Evolutionary conservation across 2,113 vertebrate genomes (phyloP).

Genomic region (Opisthocomus hoazin): DNA sequence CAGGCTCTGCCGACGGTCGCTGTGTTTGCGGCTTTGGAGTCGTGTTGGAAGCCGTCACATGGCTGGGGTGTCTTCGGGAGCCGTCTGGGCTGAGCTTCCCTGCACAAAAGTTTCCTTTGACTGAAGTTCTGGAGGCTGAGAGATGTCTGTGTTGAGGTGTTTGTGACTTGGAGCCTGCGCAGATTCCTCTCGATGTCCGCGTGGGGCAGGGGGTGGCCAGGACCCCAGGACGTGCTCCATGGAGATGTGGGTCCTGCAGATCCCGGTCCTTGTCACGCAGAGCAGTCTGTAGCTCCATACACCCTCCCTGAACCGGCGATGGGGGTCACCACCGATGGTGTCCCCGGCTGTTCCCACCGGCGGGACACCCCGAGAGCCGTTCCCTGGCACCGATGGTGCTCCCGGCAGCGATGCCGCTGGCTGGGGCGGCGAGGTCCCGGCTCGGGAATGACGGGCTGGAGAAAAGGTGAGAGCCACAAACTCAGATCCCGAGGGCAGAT

Average conservation of each 20-base stretch:
- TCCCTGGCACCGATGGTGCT: not conserved
- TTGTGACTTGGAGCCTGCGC: not conserved
- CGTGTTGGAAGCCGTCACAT: constrained; percentile 36
- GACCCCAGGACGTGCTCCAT: not conserved
- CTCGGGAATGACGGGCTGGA: accelerated
- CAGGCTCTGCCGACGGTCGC: not conserved
- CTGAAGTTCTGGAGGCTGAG: not conserved
- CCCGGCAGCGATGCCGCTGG: not conserved
- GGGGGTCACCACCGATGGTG: not conserved
- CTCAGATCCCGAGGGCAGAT: not conserved
- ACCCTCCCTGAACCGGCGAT: accelerated
- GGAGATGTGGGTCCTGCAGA: not conserved
- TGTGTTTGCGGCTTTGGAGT: constrained; percentile 67
- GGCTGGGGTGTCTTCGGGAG: constrained; percentile 53
- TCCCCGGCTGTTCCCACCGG: not conserved
- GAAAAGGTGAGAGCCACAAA: not conserved
- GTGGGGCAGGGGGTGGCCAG: not conserved
- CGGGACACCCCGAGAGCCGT: not conserved
- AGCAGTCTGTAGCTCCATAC: accelerated
- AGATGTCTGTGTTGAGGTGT: not conserved
- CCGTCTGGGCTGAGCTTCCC: constrained; percentile 35
- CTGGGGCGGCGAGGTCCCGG: accelerated
- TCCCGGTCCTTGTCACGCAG: not conserved
- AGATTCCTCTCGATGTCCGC: not conserved
- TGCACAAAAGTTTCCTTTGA: constrained; percentile 50